Base-by-base conservation (phyloP, 2,113 vertebrate species). In the Peromyscus californicus region DNA sequence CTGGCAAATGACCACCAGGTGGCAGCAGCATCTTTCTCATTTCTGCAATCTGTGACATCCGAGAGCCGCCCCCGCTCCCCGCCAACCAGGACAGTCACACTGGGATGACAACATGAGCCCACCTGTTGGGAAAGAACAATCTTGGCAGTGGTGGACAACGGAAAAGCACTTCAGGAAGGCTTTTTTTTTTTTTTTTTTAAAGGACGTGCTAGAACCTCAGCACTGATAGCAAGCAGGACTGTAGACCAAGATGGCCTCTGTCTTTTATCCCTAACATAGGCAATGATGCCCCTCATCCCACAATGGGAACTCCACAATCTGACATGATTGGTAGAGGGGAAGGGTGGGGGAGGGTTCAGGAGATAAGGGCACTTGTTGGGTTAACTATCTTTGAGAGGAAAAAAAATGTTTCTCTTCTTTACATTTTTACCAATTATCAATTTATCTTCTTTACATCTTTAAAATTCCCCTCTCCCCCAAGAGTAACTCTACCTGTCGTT, bases 1-100 rank as follows among this genome's bases (percentile, higher is more conserved):
- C 78, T 39, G 29, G 7, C 0, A 63, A 39, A 0, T 42, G 65
- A 24, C 96, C 98, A 96, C 90, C 21, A 96, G 95, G 76, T 48
- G 97, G 94, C 90, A 92, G 85, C n/a, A 83, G 69, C 59, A n/a
- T 65, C n/a, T 31, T 36, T 67, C 33, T 45, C 21, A 16, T 80
- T 78, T 74, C 51, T 90, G 63, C 90, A 11, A 51, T 51, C 51
- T 51, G 51, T 10, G 51, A 9, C 10, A 51, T 51, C 51, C 8
- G 51, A 51, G 51, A 51, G 51, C 8, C 45, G 45, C 45, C 45
- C 45, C 63, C 51, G 7, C 8, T 8, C 8, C 51, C 10, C 51
- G 8, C 51, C 45, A 48, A 48, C 75, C 33, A 1, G 33, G 9
- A 84, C 69, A 88, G 72, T 1, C 21, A 6, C 33, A 11, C 17